Evolutionary conservation across 2,797 vertebrate species (phyloP).

Genomic region (Microctenopoma stevenorrisi): DNA sequence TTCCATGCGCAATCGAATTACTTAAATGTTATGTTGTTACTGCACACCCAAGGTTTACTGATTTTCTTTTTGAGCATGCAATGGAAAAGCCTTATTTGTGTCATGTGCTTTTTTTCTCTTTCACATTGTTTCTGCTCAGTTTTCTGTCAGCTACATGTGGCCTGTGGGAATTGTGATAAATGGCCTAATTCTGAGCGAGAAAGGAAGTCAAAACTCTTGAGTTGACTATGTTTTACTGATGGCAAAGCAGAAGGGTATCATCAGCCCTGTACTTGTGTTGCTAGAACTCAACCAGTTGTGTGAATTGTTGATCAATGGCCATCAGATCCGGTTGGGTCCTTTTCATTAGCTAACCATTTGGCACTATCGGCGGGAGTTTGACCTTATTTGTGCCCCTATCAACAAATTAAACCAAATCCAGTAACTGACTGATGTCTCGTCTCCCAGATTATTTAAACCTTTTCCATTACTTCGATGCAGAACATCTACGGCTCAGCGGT

Average conservation of each 20-base stretch:
- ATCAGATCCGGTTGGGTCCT: conserved; percentile 1
- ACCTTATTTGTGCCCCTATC: conserved; percentile 10
- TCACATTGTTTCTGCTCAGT: conserved; percentile 29
- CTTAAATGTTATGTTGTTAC: conserved; percentile 51
- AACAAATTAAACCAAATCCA: conserved; percentile 22
- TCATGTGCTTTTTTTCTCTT: conserved; percentile 7
- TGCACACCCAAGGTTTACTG: conserved; percentile 30
- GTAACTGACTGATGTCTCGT: conserved; percentile 20
- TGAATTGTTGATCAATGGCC: conserved; percentile 10
- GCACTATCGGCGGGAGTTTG: neutral
- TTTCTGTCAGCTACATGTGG: conserved; percentile 33
- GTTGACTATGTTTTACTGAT: conserved; percentile 59
- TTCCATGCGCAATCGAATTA: conserved; percentile 45
- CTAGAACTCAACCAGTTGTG: conserved; percentile 13
- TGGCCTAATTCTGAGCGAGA: conserved; percentile 48
- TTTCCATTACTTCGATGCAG: neutral
- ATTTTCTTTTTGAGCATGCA: conserved; percentile 38
- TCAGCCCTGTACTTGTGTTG: conserved; percentile 39
- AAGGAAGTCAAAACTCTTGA: conserved; percentile 44
- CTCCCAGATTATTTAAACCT: neutral
- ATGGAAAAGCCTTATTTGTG: conserved; percentile 32
- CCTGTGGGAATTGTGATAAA: conserved; percentile 57
- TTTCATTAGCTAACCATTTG: conserved; percentile 14
- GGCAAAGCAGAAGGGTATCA: conserved; percentile 41
- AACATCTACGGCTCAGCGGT: no score